Evolutionary conservation across 2,888 invertebrate genomes (phyloP), one percentile per base, ranked within the genome.

Genomic region (Conchocele bisecta): DNA sequence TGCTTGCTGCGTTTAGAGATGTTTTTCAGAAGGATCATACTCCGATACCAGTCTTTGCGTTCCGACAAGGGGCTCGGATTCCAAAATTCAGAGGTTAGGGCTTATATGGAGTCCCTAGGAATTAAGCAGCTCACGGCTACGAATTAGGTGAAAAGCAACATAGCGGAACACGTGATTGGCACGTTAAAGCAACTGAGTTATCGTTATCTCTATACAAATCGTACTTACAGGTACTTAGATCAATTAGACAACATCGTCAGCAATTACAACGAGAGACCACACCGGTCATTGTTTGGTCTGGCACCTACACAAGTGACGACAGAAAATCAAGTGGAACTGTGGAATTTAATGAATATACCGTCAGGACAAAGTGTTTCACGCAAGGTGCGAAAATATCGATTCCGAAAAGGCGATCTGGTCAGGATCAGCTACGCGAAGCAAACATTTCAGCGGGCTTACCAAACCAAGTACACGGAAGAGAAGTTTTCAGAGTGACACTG

Each of bases 151-250:
- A 63, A 63, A 15, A 42, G 53, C 1, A 20, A 26, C 3, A n/a
- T 51, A n/a, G 28, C 41, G 6, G 61, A 63, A 26, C 28, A 42
- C 22, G 42, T 41, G 3, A 63, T 53, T 0, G 29, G 24, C 15
- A 63, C 53, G 11, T 15, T 63, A 31, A 50, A 48, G 22, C 35
- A 29, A 15, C 33, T 51, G 41, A 29, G 56, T 20, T 65, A 50
- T 59, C 51, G 61, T n/a, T 68, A 68, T 39, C 61, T 68, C 31
- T 53, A 53, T n/a, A 48, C 46, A 26, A 28, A 50, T n/a, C 29
- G 50, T 56, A 61, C 48, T 4, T 42, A 68, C 37, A 15, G n/a
- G 26, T 68, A 61, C 35, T 17, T 50, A 20, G 56, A 68, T 31
- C 33, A 59, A 24, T 46, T 61, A 41, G 61, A 35, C 42, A 46